These are phyloP conservation scores for Galleria mellonella DNA, from an alignment of 1,140 invertebrate species.

Conservation along the genomic window DNA sequence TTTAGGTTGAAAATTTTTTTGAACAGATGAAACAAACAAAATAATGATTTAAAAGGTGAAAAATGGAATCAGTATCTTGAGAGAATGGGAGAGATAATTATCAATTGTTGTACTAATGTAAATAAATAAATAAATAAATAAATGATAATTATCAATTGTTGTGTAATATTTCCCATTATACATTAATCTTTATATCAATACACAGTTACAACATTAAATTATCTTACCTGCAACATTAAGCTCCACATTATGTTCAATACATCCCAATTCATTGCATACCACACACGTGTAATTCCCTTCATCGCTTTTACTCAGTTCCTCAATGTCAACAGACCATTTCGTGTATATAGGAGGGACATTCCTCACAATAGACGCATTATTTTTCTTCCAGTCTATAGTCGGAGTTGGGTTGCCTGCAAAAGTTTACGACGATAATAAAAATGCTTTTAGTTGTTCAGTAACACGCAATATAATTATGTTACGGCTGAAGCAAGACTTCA, in stretches of 20 bases:
- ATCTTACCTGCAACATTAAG: background rate
- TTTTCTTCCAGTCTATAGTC: conserved; percentile 1
- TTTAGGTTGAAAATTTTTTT: too few relatives aligned
- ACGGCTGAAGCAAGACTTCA: background rate
- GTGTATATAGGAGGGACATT: background rate
- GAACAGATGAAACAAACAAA: too few relatives aligned
- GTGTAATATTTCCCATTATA: too few relatives aligned
- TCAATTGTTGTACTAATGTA: too few relatives aligned
- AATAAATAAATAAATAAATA: too few relatives aligned
- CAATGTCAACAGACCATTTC: background rate
- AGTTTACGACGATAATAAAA: conserved; percentile 2
- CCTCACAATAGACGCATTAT: background rate
- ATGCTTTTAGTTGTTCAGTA: conserved; percentile 1
- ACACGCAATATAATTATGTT: conserved; percentile 3
- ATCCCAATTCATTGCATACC: background rate
- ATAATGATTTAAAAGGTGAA: too few relatives aligned
- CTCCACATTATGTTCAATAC: background rate
- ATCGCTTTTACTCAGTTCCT: background rate
- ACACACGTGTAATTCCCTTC: conserved; percentile 1
- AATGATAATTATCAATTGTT: too few relatives aligned
- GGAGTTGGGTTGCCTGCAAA: conserved; percentile 4
- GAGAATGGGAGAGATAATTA: too few relatives aligned
- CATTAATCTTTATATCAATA: too few relatives aligned
- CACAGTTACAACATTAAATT: too few relatives aligned
- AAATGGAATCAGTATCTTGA: too few relatives aligned